Evolutionary conservation across 2,113 vertebrate species (phyloP).

Genomic region (Symphodus melops): DNA sequence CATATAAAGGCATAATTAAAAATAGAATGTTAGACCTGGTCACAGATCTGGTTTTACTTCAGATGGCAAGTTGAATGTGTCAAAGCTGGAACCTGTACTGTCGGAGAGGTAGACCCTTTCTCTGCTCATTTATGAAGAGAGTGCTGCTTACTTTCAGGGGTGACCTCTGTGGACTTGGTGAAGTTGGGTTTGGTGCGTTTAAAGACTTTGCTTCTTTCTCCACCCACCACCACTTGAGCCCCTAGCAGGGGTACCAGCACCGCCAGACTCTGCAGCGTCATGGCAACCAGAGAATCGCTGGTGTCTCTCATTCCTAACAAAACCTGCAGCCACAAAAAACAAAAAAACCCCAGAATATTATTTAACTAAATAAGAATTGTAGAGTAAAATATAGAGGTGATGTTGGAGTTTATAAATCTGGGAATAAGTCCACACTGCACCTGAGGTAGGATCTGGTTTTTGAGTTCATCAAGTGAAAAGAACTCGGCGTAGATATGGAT

Average conservation of each 20-base stretch:
- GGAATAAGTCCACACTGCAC: conserved; percentile 70
- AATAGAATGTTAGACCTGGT: no score
- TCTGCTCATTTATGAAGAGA: no score
- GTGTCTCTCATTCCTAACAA: conserved; percentile 95
- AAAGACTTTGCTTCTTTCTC: conserved; percentile 95
- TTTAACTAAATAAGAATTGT: neutral
- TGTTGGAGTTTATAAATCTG: neutral
- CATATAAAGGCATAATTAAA: no score
- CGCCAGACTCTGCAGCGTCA: conserved; percentile 93
- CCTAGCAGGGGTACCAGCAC: conserved; percentile 94
- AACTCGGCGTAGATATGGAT: conserved; percentile 91
- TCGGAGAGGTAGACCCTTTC: no score
- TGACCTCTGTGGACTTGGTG: conserved; percentile 89
- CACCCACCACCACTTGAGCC: conserved; percentile 95
- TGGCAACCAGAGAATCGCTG: conserved; percentile 89
- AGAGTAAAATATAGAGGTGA: neutral
- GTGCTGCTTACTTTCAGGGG: conserved; percentile 89
- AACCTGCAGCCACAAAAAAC: conserved; percentile 82
- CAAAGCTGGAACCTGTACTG: no score
- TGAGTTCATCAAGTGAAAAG: conserved; percentile 91
- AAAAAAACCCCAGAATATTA: no score
- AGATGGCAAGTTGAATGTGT: no score
- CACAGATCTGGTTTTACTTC: no score
- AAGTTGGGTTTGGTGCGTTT: conserved; percentile 94
- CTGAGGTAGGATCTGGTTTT: conserved; percentile 95